A percentile compares a stretch with the other conserved stretches of the same genome.
These are phyloP conservation scores for Pongo abelii DNA, from an alignment of 2,113 vertebrate genomes.

Conservation along the genomic window DNA sequence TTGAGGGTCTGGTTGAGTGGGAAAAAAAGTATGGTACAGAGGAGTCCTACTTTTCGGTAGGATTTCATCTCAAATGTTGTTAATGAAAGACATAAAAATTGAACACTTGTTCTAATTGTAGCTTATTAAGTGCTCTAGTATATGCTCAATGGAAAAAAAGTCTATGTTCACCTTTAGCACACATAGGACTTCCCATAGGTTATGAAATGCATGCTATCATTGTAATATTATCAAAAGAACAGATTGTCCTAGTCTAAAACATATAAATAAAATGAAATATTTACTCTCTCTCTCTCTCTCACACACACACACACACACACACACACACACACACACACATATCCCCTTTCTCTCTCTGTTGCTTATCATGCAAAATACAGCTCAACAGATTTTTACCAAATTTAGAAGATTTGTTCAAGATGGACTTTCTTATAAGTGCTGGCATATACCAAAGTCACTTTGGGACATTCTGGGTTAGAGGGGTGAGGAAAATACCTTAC, in stretches of 20 bases:
- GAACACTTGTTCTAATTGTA: background rate
- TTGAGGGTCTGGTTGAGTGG: background rate
- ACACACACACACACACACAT: too few species aligned
- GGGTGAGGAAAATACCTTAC: background rate
- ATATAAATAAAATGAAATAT: background rate
- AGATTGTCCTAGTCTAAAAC: background rate
- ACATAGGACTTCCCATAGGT: background rate
- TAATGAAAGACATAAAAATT: constrained; percentile 32
- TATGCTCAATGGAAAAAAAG: background rate
- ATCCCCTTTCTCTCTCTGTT: background rate
- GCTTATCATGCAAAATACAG: background rate
- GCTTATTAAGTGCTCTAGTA: background rate
- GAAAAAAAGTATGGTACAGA: background rate
- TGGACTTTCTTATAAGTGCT: background rate
- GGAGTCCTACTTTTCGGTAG: background rate
- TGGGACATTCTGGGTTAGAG: background rate
- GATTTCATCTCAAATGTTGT: background rate
- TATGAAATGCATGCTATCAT: background rate
- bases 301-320: too few species aligned
- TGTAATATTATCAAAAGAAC: background rate
- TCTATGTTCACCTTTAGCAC: background rate
- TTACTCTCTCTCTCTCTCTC: background rate
- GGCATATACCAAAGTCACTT: background rate
- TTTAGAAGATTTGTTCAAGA: background rate
- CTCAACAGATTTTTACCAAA: background rate